phyloP scores from a whole-genome alignment of 1,140 invertebrate species.

The Drosophila prosaltans region DNA sequence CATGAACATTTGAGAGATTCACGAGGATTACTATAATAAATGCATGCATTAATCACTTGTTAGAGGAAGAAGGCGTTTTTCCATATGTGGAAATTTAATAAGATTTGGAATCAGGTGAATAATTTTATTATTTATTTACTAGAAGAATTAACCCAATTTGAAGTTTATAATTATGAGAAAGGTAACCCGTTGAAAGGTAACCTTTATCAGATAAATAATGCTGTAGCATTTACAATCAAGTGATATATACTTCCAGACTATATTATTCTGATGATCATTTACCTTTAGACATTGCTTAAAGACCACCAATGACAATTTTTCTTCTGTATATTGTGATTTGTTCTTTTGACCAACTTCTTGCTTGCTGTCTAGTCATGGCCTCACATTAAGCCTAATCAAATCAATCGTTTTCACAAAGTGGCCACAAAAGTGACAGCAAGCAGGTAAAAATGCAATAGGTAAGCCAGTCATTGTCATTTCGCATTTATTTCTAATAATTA shows the following conservation, averaged over 20 bases:
- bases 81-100: background rate
- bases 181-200: background rate
- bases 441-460: too few species aligned
- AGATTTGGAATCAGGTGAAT: background rate
- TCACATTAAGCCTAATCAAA: constrained; percentile 7
- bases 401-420: constrained; percentile 15
- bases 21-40: constrained; percentile 8
- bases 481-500: constrained; percentile 70
- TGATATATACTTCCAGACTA: too few species aligned
- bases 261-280: too few species aligned
- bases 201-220: too few species aligned
- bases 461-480: constrained; percentile 13
- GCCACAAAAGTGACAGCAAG: background rate
- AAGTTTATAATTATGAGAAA: background rate
- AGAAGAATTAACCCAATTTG: background rate
- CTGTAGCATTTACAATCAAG: too few species aligned
- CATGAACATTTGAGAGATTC: constrained; percentile 41
- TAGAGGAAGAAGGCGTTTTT: background rate
- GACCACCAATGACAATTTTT: background rate
- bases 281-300: background rate
- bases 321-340: background rate
- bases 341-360: background rate
- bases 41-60: background rate
- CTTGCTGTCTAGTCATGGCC: constrained; percentile 1
- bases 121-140: constrained; percentile 1